A percentile compares a stretch with the other conserved stretches of the same genome.
phyloP scores from a whole-genome alignment of 2,888 invertebrate genomes.

The Penaeus monodon region DNA sequence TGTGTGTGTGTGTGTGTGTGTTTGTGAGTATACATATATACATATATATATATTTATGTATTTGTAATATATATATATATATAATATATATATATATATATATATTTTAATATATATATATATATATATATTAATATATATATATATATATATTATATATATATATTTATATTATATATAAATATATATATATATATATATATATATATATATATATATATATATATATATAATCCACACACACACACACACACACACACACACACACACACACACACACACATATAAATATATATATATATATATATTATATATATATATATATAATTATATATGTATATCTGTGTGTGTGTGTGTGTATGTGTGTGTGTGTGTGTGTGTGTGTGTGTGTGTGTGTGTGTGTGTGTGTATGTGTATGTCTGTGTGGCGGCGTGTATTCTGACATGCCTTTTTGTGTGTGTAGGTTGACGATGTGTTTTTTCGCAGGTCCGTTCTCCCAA shows the following conservation, averaged over 20 bases:
- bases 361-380: too few species aligned
- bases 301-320: too few species aligned
- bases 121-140: too few species aligned
- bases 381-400: neutral
- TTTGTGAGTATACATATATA: too few species aligned
- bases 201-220: slow-evolving; percentile 23
- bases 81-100: too few species aligned
- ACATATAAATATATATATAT: slow-evolving; percentile 14
- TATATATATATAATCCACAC: neutral
- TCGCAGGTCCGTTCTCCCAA: slow-evolving; percentile 63
- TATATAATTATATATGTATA: too few species aligned
- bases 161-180: neutral
- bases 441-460: neutral
- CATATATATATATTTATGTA: too few species aligned
- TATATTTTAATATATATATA: too few species aligned
- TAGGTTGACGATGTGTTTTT: neutral
- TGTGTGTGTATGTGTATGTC: neutral
- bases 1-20: too few species aligned
- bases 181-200: slow-evolving; percentile 18
- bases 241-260: neutral
- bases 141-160: too few species aligned
- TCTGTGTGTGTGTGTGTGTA: too few species aligned
- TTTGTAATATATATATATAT: too few species aligned
- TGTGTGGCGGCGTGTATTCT: neutral
- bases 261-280: neutral